phyloP scores from a whole-genome alignment of 2,888 invertebrate species.

The Rhagium mordax region DNA sequence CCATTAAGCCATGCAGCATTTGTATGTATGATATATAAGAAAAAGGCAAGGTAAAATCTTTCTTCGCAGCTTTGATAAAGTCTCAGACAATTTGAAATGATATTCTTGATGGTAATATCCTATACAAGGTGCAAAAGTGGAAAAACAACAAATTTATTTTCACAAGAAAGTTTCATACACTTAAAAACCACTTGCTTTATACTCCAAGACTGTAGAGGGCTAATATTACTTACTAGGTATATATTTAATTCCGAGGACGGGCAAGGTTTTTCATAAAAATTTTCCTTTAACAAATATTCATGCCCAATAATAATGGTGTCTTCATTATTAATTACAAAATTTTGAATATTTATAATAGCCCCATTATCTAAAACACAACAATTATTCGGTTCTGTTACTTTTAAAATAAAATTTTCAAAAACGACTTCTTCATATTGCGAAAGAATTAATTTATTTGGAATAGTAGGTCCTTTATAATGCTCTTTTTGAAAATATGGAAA shows the following conservation, averaged over 20 bases:
- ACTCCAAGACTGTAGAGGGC: conserved; percentile 9
- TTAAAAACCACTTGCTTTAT: conserved; percentile 19
- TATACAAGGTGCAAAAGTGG: background rate
- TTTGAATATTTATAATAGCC: conserved; percentile 13
- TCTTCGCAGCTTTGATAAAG: background rate
- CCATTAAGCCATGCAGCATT: too few relatives aligned
- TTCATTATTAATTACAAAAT: conserved; percentile 16
- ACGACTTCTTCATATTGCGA: conserved; percentile 27
- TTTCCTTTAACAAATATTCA: background rate
- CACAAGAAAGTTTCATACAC: conserved; percentile 19
- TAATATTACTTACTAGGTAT: conserved; percentile 14
- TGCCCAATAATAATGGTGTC: conserved; percentile 17
- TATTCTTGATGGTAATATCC: background rate
- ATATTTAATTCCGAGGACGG: conserved; percentile 30
- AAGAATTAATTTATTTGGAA: background rate
- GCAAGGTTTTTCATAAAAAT: conserved; percentile 34
- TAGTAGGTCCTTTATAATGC: conserved; percentile 23
- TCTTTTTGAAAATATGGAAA: conserved; percentile 8
- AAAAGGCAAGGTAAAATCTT: background rate
- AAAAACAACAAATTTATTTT: conserved; percentile 13
- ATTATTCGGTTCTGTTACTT: conserved; percentile 26
- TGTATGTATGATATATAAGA: too few relatives aligned
- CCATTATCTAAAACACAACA: conserved; percentile 25
- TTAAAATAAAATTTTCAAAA: conserved; percentile 31
- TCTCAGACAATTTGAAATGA: background rate